Conservation (phyloP, 2,797 vertebrate genomes). For the Arvicola amphibius region DNA sequence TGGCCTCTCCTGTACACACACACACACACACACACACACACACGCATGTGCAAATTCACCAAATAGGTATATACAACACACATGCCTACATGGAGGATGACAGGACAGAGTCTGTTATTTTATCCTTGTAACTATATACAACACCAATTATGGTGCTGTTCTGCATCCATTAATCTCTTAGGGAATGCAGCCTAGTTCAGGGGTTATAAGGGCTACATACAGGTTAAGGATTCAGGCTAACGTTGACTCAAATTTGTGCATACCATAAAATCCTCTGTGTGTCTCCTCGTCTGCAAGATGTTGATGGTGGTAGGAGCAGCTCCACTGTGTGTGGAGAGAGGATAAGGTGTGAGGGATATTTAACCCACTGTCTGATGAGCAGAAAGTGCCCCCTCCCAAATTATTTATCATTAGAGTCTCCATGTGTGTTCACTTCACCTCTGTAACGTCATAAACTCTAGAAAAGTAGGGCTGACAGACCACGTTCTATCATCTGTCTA, state of each 20-base stretch:
- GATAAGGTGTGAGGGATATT: neutral
- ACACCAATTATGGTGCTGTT: neutral
- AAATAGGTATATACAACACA: neutral
- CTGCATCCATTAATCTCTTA: neutral
- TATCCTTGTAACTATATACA: neutral
- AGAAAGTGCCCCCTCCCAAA: neutral
- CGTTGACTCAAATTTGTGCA: neutral
- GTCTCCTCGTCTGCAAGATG: neutral
- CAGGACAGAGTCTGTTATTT: neutral
- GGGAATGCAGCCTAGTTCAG: neutral
- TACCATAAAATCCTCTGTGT: neutral
- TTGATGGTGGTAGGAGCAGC: neutral
- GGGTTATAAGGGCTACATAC: neutral
- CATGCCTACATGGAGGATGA: neutral
- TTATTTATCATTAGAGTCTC: neutral
- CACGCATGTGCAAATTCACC: neutral
- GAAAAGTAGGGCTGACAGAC: neutral
- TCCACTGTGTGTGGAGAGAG: neutral
- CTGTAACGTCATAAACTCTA: neutral
- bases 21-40: neutral
- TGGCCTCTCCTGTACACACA: neutral
- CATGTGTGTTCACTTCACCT: neutral
- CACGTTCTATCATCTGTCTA: neutral
- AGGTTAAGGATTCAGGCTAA: neutral
- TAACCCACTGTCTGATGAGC: neutral